Evolutionary conservation across 2,888 invertebrate genomes (phyloP).

Genomic region (Dolichomitus sp.): DNA sequence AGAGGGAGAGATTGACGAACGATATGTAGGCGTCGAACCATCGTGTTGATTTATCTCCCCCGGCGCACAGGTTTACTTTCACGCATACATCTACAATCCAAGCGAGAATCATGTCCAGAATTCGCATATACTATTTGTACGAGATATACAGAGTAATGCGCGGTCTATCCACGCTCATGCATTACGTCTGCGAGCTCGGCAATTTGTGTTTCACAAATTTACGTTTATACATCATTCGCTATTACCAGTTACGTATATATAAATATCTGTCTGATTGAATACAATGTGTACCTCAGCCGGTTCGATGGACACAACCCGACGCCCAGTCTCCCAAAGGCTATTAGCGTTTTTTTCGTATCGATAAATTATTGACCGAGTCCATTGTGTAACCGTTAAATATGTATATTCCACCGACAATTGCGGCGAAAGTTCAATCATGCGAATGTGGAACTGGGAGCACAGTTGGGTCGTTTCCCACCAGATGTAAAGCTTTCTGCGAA

Average conservation of each 20-base stretch:
- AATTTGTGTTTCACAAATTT: constrained; percentile 55
- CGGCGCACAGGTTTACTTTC: constrained; percentile 54
- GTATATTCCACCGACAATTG: not conserved
- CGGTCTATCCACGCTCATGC: constrained; percentile 1
- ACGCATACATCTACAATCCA: constrained; percentile 4
- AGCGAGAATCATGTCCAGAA: constrained; percentile 42
- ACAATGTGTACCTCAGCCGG: constrained; percentile 14
- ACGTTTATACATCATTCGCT: constrained; percentile 38
- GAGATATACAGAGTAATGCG: constrained; percentile 28
- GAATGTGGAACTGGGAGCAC: not conserved
- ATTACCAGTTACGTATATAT: not conserved
- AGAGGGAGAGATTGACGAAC: constrained; percentile 37
- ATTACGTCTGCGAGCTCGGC: constrained; percentile 16
- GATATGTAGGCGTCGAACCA: constrained; percentile 57
- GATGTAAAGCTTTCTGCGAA: constrained; percentile 3
- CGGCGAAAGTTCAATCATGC: not conserved
- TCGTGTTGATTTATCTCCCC: constrained; percentile 65
- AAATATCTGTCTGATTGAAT: not conserved
- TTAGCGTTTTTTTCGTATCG: constrained; percentile 1
- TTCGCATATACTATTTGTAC: constrained; percentile 54
- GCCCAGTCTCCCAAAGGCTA: constrained; percentile 7
- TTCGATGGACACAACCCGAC: constrained; percentile 22
- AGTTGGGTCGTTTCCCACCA: not conserved
- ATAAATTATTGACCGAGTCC: constrained; percentile 10
- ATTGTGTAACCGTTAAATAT: constrained; percentile 2